These are phyloP conservation scores for Eucriotettix oculatus DNA, from an alignment of 2,888 invertebrate genomes.

Conservation along the genomic window DNA sequence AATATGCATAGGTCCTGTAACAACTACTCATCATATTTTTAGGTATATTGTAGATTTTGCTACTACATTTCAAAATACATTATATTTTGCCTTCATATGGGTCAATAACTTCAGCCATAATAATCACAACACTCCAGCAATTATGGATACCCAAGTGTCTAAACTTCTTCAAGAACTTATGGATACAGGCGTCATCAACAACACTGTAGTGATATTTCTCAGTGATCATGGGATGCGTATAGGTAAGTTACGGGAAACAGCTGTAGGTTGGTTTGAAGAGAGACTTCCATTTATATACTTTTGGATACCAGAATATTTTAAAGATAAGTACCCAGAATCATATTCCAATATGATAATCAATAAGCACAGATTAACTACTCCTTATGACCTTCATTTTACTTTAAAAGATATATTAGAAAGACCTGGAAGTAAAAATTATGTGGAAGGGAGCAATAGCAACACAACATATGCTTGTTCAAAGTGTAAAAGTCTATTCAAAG, in stretches of 20 bases:
- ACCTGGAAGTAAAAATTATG: background rate
- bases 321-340: constrained; percentile 33
- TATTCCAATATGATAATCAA: constrained; percentile 40
- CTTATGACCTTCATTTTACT: constrained; percentile 60
- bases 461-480: constrained; percentile 31
- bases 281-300: constrained; percentile 57
- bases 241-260: constrained; percentile 48
- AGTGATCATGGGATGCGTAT: constrained; percentile 69
- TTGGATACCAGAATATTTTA: constrained; percentile 45
- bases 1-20: constrained; percentile 42
- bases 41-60: constrained; percentile 52
- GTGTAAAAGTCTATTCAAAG: constrained; percentile 45
- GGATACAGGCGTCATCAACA: constrained; percentile 40
- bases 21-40: constrained; percentile 50
- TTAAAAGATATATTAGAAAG: constrained; percentile 41
- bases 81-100: constrained; percentile 65
- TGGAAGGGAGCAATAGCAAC: background rate
- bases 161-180: constrained; percentile 38
- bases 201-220: constrained; percentile 51
- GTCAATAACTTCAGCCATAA: constrained; percentile 61
- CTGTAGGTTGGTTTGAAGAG: constrained; percentile 62
- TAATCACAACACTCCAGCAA: constrained; percentile 43
- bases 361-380: constrained; percentile 48
- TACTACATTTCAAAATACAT: constrained; percentile 37
- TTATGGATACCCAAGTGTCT: constrained; percentile 44